Evolutionary conservation across 2,888 invertebrate genomes (phyloP), one percentile per base, ranked within the genome.

Genomic region (Pristionchus fissidentatus): DNA sequence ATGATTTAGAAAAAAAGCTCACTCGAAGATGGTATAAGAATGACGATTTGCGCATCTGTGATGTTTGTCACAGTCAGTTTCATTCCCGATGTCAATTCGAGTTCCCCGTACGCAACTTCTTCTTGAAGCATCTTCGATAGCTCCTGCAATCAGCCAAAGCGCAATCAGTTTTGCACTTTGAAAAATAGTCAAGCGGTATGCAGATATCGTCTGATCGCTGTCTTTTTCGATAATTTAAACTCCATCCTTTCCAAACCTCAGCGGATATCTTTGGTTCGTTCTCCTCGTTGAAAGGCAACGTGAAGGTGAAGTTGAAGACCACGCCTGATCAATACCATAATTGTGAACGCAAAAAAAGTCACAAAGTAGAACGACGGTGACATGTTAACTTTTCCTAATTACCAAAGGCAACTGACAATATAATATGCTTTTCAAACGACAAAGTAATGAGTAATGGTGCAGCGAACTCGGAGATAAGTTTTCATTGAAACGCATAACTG

Each of bases 301-400:
- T 83, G 75, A 83, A 49, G 3, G 83, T 83, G 60, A 83, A 70
- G 60, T 83, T 83, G 77, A 75, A 83, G 8, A 83, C 46, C 19
- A 83, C 55, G 5, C 83, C 83, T 83, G 57, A 77, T 49, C 4
- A 10, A 13, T n/a, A n/a, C 49, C 8, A 49, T 49, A 13, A 49
- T 49, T 13, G 10, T 49, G 10, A 10, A 60, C 60, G 60, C 7
- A 8, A n/a, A 26, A 60, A 13, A 19, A 60, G 10, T 26, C 19
- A 19, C n/a, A 10, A 49, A 49, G 19, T 49, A 49, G 19, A 49
- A 13, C 49, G 10, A 19, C 19, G 19, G 10, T 13, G 49, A 49
- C 60, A 29, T 60, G 19, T 60, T 60, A 13, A 10, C 26, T n/a
- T 4, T 22, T 60, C 26, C 26, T n/a, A n/a, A 60, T 60, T 60